Conservation (phyloP, 1,140 invertebrate species). For the Caenorhabditis inopinata region DNA sequence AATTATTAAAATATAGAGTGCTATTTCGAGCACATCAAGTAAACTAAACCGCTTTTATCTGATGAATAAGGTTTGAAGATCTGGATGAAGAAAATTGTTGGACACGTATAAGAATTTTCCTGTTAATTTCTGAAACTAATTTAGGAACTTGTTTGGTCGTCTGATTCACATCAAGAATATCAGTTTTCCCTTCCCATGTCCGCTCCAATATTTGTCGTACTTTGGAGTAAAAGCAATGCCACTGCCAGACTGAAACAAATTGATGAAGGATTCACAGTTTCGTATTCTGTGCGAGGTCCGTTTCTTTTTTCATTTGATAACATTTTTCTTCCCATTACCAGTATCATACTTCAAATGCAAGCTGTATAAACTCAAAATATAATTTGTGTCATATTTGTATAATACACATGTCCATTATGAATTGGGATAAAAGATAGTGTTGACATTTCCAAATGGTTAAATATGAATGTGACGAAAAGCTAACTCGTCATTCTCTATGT, state of each 20-base stretch:
- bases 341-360: too few relatives aligned
- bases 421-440: neutral
- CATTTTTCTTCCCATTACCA: too few relatives aligned
- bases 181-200: constrained; percentile 37
- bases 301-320: neutral
- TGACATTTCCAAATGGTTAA: neutral
- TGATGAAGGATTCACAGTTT: constrained; percentile 32
- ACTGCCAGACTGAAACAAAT: neutral
- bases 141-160: constrained; percentile 40
- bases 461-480: constrained; percentile 16
- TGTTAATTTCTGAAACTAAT: neutral
- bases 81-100: too few relatives aligned
- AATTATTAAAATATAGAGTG: neutral
- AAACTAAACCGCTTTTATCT: too few relatives aligned
- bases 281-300: constrained; percentile 25
- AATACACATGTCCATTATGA: neutral
- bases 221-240: constrained; percentile 38
- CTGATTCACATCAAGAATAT: constrained; percentile 27
- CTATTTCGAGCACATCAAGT: too few relatives aligned
- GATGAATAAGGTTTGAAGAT: too few relatives aligned
- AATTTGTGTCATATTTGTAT: too few relatives aligned
- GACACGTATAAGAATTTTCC: too few relatives aligned
- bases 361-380: too few relatives aligned
- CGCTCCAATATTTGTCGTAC: constrained; percentile 33
- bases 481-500: neutral